Evolutionary conservation across 2,888 invertebrate species (phyloP).

Genomic region (Andrena flavipes): DNA sequence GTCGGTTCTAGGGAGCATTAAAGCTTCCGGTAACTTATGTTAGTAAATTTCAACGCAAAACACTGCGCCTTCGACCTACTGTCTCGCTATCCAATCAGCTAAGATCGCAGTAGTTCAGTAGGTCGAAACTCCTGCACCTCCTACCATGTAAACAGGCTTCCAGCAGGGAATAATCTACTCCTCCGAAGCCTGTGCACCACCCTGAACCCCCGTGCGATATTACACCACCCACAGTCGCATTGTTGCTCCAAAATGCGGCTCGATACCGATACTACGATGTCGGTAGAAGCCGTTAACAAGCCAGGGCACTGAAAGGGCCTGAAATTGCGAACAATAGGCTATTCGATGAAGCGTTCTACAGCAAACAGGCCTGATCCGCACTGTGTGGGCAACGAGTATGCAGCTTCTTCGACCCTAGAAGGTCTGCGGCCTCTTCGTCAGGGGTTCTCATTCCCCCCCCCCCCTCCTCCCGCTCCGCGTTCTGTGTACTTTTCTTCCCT

Average conservation of each 20-base stretch:
- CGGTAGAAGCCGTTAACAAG: constrained; percentile 31
- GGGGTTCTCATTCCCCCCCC: constrained; percentile 53
- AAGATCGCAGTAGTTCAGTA: neutral
- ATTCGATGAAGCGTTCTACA: constrained; percentile 42
- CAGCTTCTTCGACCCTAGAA: constrained; percentile 66
- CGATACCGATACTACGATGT: neutral
- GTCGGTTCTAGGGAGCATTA: too few relatives aligned
- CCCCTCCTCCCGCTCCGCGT: too few relatives aligned
- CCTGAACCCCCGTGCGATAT: too few relatives aligned
- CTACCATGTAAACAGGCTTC: neutral
- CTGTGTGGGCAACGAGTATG: constrained; percentile 59
- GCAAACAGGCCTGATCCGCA: constrained; percentile 42
- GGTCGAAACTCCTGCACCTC: neutral
- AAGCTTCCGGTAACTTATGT: too few relatives aligned
- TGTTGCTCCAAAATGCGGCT: constrained; percentile 12
- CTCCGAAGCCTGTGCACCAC: neutral
- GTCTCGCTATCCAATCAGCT: neutral
- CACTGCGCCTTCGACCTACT: neutral
- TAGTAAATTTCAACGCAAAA: too few relatives aligned
- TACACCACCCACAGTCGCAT: neutral
- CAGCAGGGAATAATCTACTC: neutral
- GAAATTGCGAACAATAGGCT: constrained; percentile 58
- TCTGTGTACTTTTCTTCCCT: neutral
- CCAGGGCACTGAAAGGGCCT: constrained; percentile 4
- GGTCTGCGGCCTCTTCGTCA: constrained; percentile 49